A percentile compares a stretch with the other conserved stretches of the same genome.
Evolutionary conservation across 2,113 vertebrate species (phyloP).

Genomic region (Sebastes fasciatus): DNA sequence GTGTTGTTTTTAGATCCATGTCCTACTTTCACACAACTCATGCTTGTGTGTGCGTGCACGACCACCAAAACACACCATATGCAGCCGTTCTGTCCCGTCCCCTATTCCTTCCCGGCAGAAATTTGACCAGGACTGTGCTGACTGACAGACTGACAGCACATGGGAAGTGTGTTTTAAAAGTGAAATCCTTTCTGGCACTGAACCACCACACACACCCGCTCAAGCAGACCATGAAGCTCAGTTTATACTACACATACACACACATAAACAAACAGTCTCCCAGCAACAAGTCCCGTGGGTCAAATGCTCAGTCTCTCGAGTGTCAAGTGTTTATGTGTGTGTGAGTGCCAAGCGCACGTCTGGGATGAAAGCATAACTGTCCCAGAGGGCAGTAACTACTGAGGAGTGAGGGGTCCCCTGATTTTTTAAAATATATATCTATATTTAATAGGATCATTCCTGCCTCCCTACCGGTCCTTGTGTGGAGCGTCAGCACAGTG

Average conservation of each 20-base stretch:
- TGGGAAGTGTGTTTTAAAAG: slow-evolving; percentile 30
- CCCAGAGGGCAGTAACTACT: slow-evolving; percentile 29
- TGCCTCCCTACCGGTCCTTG: slow-evolving; percentile 38
- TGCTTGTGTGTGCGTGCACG: background rate
- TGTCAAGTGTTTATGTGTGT: slow-evolving; percentile 42
- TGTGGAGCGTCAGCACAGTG: slow-evolving; percentile 45
- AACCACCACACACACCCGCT: background rate
- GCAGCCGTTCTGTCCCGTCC: background rate
- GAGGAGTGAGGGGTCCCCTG: slow-evolving; percentile 35
- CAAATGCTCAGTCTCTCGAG: slow-evolving; percentile 34
- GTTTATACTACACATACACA: slow-evolving; percentile 26
- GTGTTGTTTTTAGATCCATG: slow-evolving; percentile 66
- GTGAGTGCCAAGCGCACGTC: slow-evolving; percentile 4
- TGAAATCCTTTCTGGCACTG: slow-evolving; percentile 23
- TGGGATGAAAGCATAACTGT: slow-evolving; percentile 17
- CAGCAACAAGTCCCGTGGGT: slow-evolving; percentile 34
- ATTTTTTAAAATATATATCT: background rate
- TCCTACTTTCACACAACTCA: slow-evolving; percentile 38
- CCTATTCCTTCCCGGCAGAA: slow-evolving; percentile 13
- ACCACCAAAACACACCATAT: background rate
- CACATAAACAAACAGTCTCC: slow-evolving; percentile 44
- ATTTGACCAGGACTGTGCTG: slow-evolving; percentile 36
- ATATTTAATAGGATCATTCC: slow-evolving; percentile 55
- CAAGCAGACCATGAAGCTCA: slow-evolving; percentile 9
- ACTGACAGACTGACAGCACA: slow-evolving; percentile 15